These are phyloP conservation scores for Portunus trituberculatus DNA, from an alignment of 1,140 invertebrate genomes.

Conservation along the genomic window DNA sequence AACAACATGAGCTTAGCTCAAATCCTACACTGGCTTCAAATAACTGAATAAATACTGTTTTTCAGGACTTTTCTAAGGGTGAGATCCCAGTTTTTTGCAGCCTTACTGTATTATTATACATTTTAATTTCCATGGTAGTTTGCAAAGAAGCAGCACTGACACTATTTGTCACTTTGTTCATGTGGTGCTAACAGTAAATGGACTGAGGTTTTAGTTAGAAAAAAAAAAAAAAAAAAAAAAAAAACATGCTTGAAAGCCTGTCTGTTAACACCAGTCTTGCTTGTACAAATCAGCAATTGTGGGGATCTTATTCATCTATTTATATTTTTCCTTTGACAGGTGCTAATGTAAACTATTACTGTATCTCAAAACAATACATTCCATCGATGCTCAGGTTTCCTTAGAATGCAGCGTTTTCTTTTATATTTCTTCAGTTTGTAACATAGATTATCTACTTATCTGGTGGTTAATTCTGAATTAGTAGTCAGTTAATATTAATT, in stretches of 20 bases:
- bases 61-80: no score
- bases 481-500: not conserved
- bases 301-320: not conserved
- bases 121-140: no score
- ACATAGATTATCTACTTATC: not conserved
- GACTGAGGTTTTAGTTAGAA: not conserved
- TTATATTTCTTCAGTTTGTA: not conserved
- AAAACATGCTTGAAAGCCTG: no score
- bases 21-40: no score
- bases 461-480: not conserved
- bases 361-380: not conserved
- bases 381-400: not conserved
- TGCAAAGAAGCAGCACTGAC: no score
- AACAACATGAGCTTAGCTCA: no score
- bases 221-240: no score
- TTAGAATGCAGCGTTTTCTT: not conserved
- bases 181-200: not conserved
- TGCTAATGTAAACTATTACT: not conserved
- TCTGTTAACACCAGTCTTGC: not conserved
- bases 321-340: not conserved
- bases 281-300: not conserved
- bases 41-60: no score
- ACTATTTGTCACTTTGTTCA: no score
- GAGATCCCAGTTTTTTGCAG: no score
- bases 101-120: no score